Evolutionary conservation across 2,797 vertebrate species (phyloP), one percentile per base, ranked within the genome.

Genomic region (Hydrolagus colliei): DNA sequence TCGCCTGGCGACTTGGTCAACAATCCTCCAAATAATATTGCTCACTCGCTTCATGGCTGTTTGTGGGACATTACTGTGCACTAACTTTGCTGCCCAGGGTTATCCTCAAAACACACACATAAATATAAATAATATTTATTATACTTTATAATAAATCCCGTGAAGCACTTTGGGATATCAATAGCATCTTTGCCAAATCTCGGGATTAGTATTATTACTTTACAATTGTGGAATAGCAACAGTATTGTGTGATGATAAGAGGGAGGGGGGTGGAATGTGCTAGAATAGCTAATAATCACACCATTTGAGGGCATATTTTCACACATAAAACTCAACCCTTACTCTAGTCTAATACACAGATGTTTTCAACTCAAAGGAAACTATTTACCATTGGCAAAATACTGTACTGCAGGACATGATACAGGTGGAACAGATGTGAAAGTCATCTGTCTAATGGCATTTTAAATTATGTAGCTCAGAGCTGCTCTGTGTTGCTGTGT

Each of bases 401-500:
- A 16, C 14, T 27, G 65, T 65, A 16, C 14, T 27, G 65, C 61
- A 32, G 78, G 20, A 80, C 65, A 35, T 32, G 41, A 7, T 84
- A 14, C 65, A 41, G 65, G 65, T 67, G 79, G 65, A 71, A 84
- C 32, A 16, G 27, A 41, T 67, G 41, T 7, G 9, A 65, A 68
- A 9, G 27, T 68, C 63, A 52, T 35, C 9, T 32, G 67, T 67
- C 27, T 32, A 68, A 20, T 18, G 79, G 63, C 4, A 18, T 41
- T 65, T 71, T 84, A 67, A 67, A 71, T 84, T 27, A 71, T 84
- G 68, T 35, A 71, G 65, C 79, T 84, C 18, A 14, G 27, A 71
- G 79, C 32, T 67, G 32, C 79, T 71, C 61, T 65, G 41, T 71
- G 9, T 71, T 41, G 13, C 35, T 73, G 79, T 20, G 16, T 41